phyloP scores from a whole-genome alignment of 2,113 vertebrate genomes.

The Polypterus senegalus region DNA sequence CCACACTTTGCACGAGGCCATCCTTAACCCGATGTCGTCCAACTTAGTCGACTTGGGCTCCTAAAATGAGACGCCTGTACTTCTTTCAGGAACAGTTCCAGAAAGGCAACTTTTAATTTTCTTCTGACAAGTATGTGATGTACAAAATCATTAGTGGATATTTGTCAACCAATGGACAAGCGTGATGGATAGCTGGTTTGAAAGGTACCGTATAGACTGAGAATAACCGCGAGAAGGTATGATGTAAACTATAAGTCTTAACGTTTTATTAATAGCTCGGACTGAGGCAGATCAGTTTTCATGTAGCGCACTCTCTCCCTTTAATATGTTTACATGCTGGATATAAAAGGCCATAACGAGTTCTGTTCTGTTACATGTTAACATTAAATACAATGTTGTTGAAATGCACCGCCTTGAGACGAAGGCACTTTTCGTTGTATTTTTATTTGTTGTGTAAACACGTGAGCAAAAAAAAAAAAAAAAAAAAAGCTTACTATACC shows the following conservation, averaged over 20 bases:
- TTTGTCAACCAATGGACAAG: constrained; percentile 33
- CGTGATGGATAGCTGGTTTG: constrained; percentile 33
- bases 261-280: constrained; percentile 36
- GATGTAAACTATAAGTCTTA: constrained; percentile 50
- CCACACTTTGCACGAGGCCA: constrained; percentile 91
- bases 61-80: constrained; percentile 42
- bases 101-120: constrained; percentile 10
- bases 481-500: no score
- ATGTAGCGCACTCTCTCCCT: constrained; percentile 27
- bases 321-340: constrained; percentile 38
- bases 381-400: constrained; percentile 16
- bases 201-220: constrained; percentile 40
- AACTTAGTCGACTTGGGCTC: constrained; percentile 95
- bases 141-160: constrained; percentile 33
- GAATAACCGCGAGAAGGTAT: constrained; percentile 30
- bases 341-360: constrained; percentile 40
- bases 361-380: constrained; percentile 28
- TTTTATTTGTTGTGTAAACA: no score
- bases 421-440: no score
- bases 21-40: constrained; percentile 97
- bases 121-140: constrained; percentile 41
- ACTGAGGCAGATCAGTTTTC: constrained; percentile 29
- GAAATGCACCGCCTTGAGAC: no score
- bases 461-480: no score
- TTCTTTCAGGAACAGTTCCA: not conserved